Percentiles rank a stretch among this genome's conserved stretches.
Conservation (phyloP, 2,888 invertebrate genomes). For the Callyntrura sp. region DNA sequence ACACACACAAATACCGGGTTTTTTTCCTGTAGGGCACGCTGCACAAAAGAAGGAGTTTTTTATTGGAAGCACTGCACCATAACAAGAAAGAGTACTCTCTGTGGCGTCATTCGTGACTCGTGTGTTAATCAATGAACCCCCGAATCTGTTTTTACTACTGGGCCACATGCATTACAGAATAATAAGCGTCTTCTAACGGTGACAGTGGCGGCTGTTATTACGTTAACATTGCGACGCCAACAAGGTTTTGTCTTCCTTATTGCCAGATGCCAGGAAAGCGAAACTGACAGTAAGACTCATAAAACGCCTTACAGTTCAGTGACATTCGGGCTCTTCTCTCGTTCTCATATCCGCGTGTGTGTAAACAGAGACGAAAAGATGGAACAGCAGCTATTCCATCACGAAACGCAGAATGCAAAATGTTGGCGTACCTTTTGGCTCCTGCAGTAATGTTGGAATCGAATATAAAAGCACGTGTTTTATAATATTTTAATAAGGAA, state of each 20-base stretch:
- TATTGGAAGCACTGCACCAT: not conserved
- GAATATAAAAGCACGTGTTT: not conserved
- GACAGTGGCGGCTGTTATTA: not conserved
- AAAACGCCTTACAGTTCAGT: conserved; percentile 41
- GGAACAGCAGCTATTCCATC: conserved; percentile 11
- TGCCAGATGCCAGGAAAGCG: conserved; percentile 26
- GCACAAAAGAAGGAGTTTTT: not conserved
- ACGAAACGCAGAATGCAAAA: not conserved
- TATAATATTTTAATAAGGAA: conserved; percentile 39
- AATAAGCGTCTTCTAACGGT: not conserved
- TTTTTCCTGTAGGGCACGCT: not conserved
- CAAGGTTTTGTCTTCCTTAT: conserved; percentile 23
- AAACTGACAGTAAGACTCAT: conserved; percentile 19
- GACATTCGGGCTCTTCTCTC: conserved; percentile 28
- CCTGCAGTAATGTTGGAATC: conserved; percentile 9
- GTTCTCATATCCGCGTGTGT: conserved; percentile 31
- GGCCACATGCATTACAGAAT: not conserved
- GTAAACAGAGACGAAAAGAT: conserved; percentile 17
- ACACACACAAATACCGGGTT: too few relatives aligned
- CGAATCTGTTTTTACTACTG: conserved; percentile 13
- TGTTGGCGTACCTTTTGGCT: not conserved
- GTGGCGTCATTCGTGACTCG: conserved; percentile 38
- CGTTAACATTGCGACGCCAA: not conserved
- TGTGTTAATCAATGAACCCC: conserved; percentile 43
- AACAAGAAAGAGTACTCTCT: not conserved